Evolutionary conservation across 1,140 invertebrate genomes (phyloP).

Genomic region (Listronotus bonariensis): DNA sequence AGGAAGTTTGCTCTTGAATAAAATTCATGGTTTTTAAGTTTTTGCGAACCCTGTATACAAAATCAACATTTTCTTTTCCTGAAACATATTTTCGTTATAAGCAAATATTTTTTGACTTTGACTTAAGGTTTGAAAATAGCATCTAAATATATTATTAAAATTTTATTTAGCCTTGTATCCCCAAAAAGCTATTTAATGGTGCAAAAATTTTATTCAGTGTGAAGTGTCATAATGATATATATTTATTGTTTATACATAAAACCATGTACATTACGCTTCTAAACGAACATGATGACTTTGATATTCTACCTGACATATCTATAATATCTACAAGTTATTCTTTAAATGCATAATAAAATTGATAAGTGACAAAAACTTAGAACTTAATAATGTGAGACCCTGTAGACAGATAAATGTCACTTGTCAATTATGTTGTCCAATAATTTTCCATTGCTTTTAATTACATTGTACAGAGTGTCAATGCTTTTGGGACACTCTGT

Average conservation of each 20-base stretch:
- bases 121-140: too few relatives aligned
- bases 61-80: too few relatives aligned
- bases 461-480: background rate
- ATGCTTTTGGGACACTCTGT: background rate
- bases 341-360: constrained; percentile 12
- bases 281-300: constrained; percentile 38
- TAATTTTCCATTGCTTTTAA: constrained; percentile 24
- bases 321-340: background rate
- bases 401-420: constrained; percentile 54
- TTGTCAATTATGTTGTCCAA: constrained; percentile 35
- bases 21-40: too few relatives aligned
- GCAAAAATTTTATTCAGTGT: too few relatives aligned
- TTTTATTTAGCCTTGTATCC: too few relatives aligned
- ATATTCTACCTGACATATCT: background rate
- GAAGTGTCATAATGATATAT: constrained; percentile 26
- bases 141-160: too few relatives aligned
- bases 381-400: constrained; percentile 53
- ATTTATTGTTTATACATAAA: constrained; percentile 45
- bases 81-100: too few relatives aligned
- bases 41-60: too few relatives aligned
- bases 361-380: constrained; percentile 28
- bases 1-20: too few relatives aligned
- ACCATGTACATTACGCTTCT: constrained; percentile 48
- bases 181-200: too few relatives aligned
- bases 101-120: too few relatives aligned